Conservation (phyloP, 2,888 invertebrate species). For the Drosophila robusta region DNA sequence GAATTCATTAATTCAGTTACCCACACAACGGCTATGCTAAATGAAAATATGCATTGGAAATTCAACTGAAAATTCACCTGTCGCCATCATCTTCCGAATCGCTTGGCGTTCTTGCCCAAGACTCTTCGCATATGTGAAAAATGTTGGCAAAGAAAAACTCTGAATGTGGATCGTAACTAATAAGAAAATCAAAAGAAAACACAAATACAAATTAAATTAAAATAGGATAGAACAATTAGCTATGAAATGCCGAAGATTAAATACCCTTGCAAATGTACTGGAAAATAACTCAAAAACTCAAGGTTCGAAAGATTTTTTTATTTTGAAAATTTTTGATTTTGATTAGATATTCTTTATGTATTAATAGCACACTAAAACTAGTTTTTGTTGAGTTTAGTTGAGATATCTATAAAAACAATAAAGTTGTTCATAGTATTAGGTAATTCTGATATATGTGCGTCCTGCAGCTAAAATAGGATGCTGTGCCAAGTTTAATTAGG, state of each 20-base stretch:
- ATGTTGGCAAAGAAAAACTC: conserved; percentile 89
- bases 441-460: too few relatives aligned
- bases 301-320: too few relatives aligned
- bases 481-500: too few relatives aligned
- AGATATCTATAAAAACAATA: too few relatives aligned
- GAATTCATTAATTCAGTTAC: neutral
- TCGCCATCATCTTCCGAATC: conserved; percentile 60
- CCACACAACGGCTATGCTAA: neutral
- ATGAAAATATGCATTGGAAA: neutral
- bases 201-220: conserved; percentile 9
- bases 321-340: too few relatives aligned
- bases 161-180: conserved; percentile 88
- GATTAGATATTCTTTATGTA: too few relatives aligned
- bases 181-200: conserved; percentile 42
- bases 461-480: too few relatives aligned
- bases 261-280: too few relatives aligned
- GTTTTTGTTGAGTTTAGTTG: too few relatives aligned
- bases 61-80: conserved; percentile 63
- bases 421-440: too few relatives aligned
- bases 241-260: neutral
- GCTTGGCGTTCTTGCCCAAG: conserved; percentile 58
- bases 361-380: too few relatives aligned
- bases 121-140: conserved; percentile 90
- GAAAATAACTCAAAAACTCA: too few relatives aligned
- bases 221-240: conserved; percentile 2